Base-by-base conservation (phyloP, 2,113 vertebrate species). In the Charina bottae region DNA sequence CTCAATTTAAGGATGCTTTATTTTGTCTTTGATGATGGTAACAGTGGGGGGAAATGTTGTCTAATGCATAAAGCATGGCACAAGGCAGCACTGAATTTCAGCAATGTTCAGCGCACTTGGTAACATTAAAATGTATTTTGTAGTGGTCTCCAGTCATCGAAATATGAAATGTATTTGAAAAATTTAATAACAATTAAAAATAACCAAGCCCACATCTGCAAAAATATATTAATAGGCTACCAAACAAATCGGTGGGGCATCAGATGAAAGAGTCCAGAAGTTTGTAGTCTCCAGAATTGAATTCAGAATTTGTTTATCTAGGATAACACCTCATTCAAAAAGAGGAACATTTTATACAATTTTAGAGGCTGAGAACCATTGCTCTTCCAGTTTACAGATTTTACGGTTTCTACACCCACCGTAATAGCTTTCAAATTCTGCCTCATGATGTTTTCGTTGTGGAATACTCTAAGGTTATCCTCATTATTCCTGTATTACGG, bases 1-100 rank as follows among this genome's bases (percentile, higher is more conserved):
- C 92, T 96, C 96, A 93, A 93, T 93, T 91, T 92, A 89, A 92
- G 92, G 93, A 11, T 0, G 10, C 87, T 90, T 88, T 49, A 85
- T 54, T 28, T 53, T 85, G 62, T 90, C 87, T 17, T 87, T 68
- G 83, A 92, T 96, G 93, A 95, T 90, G 68, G 93, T 87, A 90
- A 92, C 92, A 83, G 91, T 92, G 64, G 92, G 42, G 33, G 83
- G 92, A 94, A 93, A 91, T 10, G 0, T 60, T 46, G 5, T 46
- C 13, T 83, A 54, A 37, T 17, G 26, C 26, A 17, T 33, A 37
- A 1, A 24, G 21, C 33, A 19, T 53, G 49, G 21, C 7, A 17
- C 72, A 78, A 42, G 9, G 33, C 33, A 42, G 72, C 72, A 78
- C 7, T 78, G 72, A 78, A 42, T 78, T 78, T 78, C 1, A 2